Percentiles rank a stretch among this genome's conserved stretches.
phyloP scores from a whole-genome alignment of 2,113 vertebrate genomes.

The Amphiprion percula region DNA sequence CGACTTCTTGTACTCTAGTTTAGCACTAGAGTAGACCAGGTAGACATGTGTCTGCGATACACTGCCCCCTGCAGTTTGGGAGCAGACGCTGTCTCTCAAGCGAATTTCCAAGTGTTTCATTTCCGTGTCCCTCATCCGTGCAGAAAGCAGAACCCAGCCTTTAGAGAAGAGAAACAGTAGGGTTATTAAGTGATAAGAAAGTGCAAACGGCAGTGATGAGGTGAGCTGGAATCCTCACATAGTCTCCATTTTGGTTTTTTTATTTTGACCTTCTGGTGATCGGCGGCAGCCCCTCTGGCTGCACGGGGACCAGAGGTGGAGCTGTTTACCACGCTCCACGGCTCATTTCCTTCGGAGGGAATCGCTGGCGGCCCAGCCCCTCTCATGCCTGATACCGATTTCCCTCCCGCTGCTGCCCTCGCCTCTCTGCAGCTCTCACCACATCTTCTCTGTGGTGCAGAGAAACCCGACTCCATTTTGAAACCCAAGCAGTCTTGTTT shows the following conservation, averaged over 20 bases:
- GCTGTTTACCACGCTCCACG: conserved; percentile 49
- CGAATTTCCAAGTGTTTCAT: too few species aligned
- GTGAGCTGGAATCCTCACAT: conserved; percentile 28
- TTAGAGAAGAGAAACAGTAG: conserved; percentile 12
- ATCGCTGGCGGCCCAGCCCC: conserved; percentile 33
- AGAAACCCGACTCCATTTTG: conserved; percentile 73
- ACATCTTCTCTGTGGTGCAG: conserved; percentile 58
- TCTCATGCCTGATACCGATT: conserved; percentile 45
- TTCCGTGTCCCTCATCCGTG: too few species aligned
- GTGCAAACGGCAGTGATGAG: conserved; percentile 7
- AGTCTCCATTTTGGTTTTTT: neutral
- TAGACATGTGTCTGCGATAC: too few species aligned
- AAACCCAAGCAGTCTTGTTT: conserved; percentile 64
- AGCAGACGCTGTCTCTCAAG: too few species aligned
- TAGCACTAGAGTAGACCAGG: too few species aligned
- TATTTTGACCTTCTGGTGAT: conserved; percentile 3
- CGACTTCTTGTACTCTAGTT: too few species aligned
- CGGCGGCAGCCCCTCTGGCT: conserved; percentile 32
- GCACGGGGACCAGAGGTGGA: conserved; percentile 30
- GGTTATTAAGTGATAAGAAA: conserved; percentile 59
- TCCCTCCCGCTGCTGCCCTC: conserved; percentile 45
- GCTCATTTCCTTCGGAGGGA: conserved; percentile 53
- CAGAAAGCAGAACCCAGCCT: too few species aligned
- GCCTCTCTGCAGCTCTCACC: conserved; percentile 38
- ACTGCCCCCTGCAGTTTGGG: too few species aligned